phyloP scores from a whole-genome alignment of 2,113 vertebrate genomes.

The Micronycteris hirsuta region DNA sequence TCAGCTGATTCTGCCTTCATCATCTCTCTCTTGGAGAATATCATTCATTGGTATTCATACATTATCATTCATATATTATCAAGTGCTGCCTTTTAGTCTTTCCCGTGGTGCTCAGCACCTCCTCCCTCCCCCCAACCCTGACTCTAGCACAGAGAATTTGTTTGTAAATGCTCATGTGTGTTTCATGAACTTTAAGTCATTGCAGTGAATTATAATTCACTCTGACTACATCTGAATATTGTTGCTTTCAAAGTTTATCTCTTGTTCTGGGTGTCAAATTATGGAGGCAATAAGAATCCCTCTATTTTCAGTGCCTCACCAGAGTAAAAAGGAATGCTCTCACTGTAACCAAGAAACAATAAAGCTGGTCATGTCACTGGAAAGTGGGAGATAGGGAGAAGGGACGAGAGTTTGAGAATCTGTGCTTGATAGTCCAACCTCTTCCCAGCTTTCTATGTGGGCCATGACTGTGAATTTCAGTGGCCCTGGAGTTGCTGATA shows the following conservation, averaged over 20 bases:
- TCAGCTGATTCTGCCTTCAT: not conserved
- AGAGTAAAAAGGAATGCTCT: not conserved
- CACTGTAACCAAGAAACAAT: not conserved
- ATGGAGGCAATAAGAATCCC: not conserved
- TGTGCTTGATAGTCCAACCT: not conserved
- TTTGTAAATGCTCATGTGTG: not conserved
- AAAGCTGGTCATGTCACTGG: not conserved
- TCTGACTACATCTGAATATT: not conserved
- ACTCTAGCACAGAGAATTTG: not conserved
- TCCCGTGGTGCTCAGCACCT: not conserved
- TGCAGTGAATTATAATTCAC: not conserved
- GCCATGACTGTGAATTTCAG: not conserved
- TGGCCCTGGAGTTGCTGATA: not conserved
- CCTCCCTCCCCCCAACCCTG: too few species aligned
- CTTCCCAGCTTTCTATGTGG: not conserved
- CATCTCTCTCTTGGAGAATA: not conserved
- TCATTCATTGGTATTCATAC: not conserved
- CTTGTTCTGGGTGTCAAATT: not conserved
- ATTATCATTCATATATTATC: too few species aligned
- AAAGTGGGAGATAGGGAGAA: accelerated
- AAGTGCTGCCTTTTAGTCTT: not conserved
- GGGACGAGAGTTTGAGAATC: not conserved
- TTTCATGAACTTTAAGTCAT: not conserved
- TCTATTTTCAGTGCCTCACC: not conserved
- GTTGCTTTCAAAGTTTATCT: not conserved